A percentile compares a stretch with the other conserved stretches of the same genome.
Evolutionary conservation across 1,140 invertebrate genomes (phyloP).

Genomic region (Goniozus legneri): DNA sequence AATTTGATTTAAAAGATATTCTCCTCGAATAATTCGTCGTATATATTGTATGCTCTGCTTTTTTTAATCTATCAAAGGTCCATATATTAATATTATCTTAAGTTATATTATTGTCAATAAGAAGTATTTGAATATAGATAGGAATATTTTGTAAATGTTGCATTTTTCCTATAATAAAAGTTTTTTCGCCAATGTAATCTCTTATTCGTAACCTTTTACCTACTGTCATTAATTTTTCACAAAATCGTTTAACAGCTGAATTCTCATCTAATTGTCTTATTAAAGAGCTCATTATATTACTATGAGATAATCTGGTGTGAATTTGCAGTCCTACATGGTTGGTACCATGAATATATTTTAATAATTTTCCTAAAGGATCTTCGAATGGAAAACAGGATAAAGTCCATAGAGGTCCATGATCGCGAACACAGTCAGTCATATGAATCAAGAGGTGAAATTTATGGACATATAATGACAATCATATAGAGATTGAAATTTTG

Average conservation of each 20-base stretch:
- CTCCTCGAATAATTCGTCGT: not conserved
- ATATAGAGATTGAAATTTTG: slow-evolving; percentile 9
- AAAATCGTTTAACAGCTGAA: not conserved
- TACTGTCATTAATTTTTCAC: not conserved
- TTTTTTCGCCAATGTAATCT: not conserved
- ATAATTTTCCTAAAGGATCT: slow-evolving; percentile 15
- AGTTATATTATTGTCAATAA: not conserved
- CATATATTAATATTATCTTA: not conserved
- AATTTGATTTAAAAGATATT: not conserved
- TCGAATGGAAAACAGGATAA: slow-evolving; percentile 17
- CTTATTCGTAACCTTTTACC: not conserved
- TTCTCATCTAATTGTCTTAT: not conserved
- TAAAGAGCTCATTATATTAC: not conserved
- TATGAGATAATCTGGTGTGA: not conserved
- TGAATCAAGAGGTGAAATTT: slow-evolving; percentile 18
- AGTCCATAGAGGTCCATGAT: slow-evolving; percentile 13
- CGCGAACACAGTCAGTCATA: slow-evolving; percentile 7
- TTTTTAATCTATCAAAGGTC: not conserved
- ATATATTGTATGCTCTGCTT: not conserved
- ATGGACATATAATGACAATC: not conserved
- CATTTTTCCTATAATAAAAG: not conserved
- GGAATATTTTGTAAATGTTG: not conserved
- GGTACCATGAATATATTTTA: slow-evolving; percentile 6
- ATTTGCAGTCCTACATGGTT: slow-evolving; percentile 10
- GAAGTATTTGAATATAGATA: not conserved